Conservation (phyloP, 2,888 invertebrate genomes). For the Caenorhabditis plicata region DNA sequence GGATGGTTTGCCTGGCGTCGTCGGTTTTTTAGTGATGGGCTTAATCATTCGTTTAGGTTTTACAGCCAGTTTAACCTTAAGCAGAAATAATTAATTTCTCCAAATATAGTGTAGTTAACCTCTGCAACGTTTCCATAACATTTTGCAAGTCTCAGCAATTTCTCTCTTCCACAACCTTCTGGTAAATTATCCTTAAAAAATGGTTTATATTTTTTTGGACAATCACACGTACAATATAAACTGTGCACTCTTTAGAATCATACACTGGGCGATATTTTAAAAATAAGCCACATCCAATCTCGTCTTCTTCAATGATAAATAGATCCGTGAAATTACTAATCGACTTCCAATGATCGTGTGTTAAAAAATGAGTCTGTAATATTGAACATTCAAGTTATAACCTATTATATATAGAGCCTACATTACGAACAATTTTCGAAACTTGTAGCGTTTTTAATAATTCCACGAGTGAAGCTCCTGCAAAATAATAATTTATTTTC, state of each 20-base stretch:
- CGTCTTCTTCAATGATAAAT: slow-evolving; percentile 27
- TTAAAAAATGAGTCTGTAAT: slow-evolving; percentile 10
- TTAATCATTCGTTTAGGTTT: background rate
- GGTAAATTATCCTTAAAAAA: slow-evolving; percentile 29
- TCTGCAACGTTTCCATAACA: slow-evolving; percentile 19
- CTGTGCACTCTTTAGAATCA: slow-evolving; percentile 11
- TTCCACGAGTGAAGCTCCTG: slow-evolving; percentile 13
- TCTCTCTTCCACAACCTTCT: slow-evolving; percentile 17
- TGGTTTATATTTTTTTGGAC: too few relatives aligned
- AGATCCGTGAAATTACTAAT: slow-evolving; percentile 4
- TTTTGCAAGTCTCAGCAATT: slow-evolving; percentile 8
- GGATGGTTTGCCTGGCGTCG: background rate
- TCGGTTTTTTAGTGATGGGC: background rate
- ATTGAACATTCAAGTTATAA: background rate
- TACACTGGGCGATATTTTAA: slow-evolving; percentile 22
- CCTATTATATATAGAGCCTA: slow-evolving; percentile 1
- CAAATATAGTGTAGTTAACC: background rate
- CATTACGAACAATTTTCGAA: slow-evolving; percentile 15
- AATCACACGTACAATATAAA: too few relatives aligned
- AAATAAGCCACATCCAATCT: slow-evolving; percentile 3
- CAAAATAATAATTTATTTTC: too few relatives aligned
- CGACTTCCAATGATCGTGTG: slow-evolving; percentile 9
- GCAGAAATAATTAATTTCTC: background rate
- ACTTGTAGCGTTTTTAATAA: slow-evolving; percentile 8
- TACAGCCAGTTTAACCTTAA: background rate